phyloP scores from a whole-genome alignment of 37 sponge, comb jelly and placozoan species.

The Haliclona indistincta region DNA sequence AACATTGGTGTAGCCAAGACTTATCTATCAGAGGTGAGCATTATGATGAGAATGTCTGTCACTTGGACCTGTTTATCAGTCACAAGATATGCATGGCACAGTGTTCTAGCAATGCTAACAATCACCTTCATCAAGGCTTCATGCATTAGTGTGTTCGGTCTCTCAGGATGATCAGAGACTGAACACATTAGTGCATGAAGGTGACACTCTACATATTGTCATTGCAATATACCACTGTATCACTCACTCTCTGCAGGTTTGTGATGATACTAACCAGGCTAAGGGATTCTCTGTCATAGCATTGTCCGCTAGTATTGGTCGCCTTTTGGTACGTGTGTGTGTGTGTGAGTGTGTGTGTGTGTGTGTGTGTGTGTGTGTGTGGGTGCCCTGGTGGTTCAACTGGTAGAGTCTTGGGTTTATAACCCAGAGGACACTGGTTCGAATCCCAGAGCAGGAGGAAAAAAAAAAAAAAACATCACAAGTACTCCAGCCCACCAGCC shows the following conservation, averaged over 20 bases:
- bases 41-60: background rate
- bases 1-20: constrained; percentile 84
- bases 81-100: background rate
- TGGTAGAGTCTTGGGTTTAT: no score
- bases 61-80: background rate
- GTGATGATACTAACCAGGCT: constrained; percentile 91
- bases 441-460: no score
- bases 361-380: no score
- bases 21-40: constrained; percentile 81
- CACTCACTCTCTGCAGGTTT: constrained; percentile 43
- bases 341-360: background rate
- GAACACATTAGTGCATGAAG: no score
- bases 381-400: no score
- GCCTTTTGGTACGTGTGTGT: constrained; percentile 50
- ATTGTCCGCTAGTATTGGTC: constrained; percentile 49
- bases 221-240: background rate
- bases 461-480: no score
- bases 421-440: no score
- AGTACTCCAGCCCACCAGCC: no score
- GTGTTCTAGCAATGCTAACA: background rate
- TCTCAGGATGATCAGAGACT: no score
- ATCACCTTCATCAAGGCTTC: background rate
- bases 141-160: no score
- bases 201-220: background rate
- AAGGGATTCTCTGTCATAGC: constrained; percentile 73